Evolutionary conservation across 92 coral and sea anemone species (phyloP).

Genomic region (Umimayanthus chanpuru): DNA sequence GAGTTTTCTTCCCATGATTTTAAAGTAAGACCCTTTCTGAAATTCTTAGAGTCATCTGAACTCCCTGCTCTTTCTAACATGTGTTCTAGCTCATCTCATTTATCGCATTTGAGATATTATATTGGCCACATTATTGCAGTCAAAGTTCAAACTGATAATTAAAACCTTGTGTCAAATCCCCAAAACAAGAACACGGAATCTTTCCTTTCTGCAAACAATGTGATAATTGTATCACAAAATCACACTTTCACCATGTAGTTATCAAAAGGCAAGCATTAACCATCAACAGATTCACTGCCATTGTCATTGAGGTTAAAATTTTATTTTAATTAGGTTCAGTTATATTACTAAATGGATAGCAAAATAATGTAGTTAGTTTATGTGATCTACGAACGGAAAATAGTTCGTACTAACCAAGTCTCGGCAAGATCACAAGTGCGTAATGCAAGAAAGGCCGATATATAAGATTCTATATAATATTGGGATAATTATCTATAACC

Average conservation of each 20-base stretch:
- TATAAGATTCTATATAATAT: neutral
- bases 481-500: neutral
- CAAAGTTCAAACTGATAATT: conserved; percentile 23
- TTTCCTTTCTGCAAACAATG: neutral
- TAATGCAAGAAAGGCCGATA: neutral
- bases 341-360: too few species aligned
- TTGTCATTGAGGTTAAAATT: too few species aligned
- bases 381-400: neutral
- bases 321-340: too few species aligned
- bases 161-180: neutral
- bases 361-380: too few species aligned
- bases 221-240: neutral
- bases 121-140: neutral
- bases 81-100: neutral
- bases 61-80: neutral
- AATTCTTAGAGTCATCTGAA: too few species aligned
- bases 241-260: neutral
- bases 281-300: too few species aligned
- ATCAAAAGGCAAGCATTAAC: neutral
- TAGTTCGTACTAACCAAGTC: too few species aligned
- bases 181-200: neutral
- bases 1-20: too few species aligned
- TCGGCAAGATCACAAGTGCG: neutral
- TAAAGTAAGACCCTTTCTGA: too few species aligned
- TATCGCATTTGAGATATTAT: too few species aligned